Evolutionary conservation across 1,140 invertebrate genomes (phyloP).

Genomic region (Tetraneura akinire): DNA sequence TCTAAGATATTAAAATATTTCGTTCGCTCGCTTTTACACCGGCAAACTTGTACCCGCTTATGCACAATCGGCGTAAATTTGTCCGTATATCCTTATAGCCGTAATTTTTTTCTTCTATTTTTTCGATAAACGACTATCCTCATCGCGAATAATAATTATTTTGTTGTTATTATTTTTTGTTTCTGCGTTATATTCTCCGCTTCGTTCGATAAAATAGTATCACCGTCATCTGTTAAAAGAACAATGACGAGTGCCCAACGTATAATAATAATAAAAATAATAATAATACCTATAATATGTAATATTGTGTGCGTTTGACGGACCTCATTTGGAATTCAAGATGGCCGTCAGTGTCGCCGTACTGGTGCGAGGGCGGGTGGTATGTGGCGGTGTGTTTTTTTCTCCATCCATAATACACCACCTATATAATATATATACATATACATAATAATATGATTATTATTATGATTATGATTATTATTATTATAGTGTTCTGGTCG

Average conservation of each 20-base stretch:
- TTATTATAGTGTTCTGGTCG: slow-evolving; percentile 28
- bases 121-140: too few relatives aligned
- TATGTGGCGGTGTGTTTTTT: slow-evolving; percentile 25
- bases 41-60: too few relatives aligned
- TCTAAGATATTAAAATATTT: too few relatives aligned
- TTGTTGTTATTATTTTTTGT: background rate
- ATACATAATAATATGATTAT: too few relatives aligned
- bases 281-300: background rate
- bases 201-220: background rate
- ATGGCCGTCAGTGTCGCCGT: slow-evolving; percentile 45
- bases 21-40: too few relatives aligned
- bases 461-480: too few relatives aligned
- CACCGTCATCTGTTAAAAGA: background rate
- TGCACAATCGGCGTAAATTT: too few relatives aligned
- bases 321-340: slow-evolving; percentile 51
- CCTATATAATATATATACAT: too few relatives aligned
- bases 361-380: slow-evolving; percentile 28
- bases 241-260: background rate
- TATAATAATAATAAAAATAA: background rate
- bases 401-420: too few relatives aligned
- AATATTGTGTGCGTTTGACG: slow-evolving; percentile 25
- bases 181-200: background rate
- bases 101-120: too few relatives aligned
- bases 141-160: too few relatives aligned
- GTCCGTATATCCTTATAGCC: too few relatives aligned